phyloP scores from a whole-genome alignment of 2,888 invertebrate genomes.

The Clostera curtula region DNA sequence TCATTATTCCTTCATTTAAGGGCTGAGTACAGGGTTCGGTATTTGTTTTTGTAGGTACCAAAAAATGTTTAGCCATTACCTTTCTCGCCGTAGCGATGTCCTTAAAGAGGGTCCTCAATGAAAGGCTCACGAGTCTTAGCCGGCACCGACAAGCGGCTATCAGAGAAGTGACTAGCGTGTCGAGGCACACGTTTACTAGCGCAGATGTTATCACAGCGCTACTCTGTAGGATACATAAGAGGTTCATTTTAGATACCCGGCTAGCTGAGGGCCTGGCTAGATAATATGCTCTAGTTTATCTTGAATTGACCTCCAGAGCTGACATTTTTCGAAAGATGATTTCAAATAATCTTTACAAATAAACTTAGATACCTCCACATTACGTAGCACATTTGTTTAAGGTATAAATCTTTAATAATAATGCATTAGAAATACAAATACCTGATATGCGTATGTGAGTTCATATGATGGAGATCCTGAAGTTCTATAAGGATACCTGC shows the following conservation, averaged over 20 bases:
- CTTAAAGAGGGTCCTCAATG: constrained; percentile 35
- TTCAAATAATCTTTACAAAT: too few species aligned
- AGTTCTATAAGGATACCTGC: constrained; percentile 64
- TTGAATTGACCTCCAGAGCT: too few species aligned
- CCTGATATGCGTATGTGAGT: constrained; percentile 42
- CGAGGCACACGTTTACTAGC: constrained; percentile 51
- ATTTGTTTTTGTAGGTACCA: background rate
- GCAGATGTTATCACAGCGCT: constrained; percentile 43
- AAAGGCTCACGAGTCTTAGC: constrained; percentile 43
- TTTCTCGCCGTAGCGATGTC: constrained; percentile 11
- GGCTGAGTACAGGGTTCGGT: too few species aligned
- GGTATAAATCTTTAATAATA: background rate
- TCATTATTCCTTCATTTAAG: too few species aligned
- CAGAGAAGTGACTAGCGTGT: constrained; percentile 37
- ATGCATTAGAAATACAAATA: constrained; percentile 6
- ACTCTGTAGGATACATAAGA: constrained; percentile 15
- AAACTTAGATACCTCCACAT: too few species aligned
- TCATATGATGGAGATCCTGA: constrained; percentile 54
- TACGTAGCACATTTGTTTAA: too few species aligned
- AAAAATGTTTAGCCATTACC: constrained; percentile 12
- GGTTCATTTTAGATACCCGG: background rate
- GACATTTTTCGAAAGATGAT: too few species aligned
- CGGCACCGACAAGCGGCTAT: constrained; percentile 51
- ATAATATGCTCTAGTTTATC: too few species aligned
- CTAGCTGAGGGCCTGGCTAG: background rate